Evolutionary conservation across 2,888 invertebrate genomes (phyloP).

Genomic region (Phasia obesa): DNA sequence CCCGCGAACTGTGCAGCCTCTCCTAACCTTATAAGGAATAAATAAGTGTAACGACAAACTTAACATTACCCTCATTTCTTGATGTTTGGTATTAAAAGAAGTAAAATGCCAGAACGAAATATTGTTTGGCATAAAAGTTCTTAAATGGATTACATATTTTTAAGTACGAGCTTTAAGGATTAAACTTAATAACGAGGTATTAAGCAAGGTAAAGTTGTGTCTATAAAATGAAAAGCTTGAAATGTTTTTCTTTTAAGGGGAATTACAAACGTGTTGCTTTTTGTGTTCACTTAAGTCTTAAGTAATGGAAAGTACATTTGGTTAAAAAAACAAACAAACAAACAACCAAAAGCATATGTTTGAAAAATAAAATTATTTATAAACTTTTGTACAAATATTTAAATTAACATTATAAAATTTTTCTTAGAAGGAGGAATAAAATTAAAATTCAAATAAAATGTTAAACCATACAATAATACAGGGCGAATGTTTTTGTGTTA

Average conservation of each 20-base stretch:
- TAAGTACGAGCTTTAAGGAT: not conserved
- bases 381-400: no score
- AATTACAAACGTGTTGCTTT: conserved; percentile 24
- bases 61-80: no score
- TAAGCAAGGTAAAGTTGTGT: conserved; percentile 1
- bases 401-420: no score
- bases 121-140: conserved; percentile 19
- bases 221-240: conserved; percentile 13
- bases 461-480: no score
- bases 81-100: not conserved
- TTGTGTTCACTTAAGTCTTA: conserved; percentile 3
- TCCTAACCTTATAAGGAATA: no score
- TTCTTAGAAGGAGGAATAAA: no score
- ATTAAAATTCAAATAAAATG: no score
- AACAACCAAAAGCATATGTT: not conserved
- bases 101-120: not conserved
- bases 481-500: no score
- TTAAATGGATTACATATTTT: conserved; percentile 27
- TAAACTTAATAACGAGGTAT: conserved; percentile 14
- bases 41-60: no score
- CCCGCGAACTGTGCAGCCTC: no score
- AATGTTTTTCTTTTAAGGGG: conserved; percentile 25
- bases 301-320: conserved; percentile 3
- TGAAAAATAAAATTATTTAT: no score
- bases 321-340: not conserved